These are phyloP conservation scores for Stichopus horrens DNA, from an alignment of 53 echinoderm and acorn worm genomes.

Conservation along the genomic window DNA sequence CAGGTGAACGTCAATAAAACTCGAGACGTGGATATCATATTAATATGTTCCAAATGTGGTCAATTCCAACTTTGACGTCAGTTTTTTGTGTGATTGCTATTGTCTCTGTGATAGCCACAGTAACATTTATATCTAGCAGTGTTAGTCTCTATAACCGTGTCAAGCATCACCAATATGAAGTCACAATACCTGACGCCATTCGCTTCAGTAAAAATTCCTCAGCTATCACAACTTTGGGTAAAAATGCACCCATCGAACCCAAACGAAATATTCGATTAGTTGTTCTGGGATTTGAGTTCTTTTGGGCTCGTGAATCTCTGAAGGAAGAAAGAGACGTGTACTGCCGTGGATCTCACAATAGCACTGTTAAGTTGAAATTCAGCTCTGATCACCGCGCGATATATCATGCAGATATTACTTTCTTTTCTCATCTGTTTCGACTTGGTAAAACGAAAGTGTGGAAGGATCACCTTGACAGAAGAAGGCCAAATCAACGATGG, in stretches of 20 bases:
- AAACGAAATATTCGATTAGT: slow-evolving; percentile 8
- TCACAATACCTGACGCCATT: background rate
- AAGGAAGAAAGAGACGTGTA: slow-evolving; percentile 42
- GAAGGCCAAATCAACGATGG: slow-evolving; percentile 31
- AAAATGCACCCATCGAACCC: background rate
- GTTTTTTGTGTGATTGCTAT: slow-evolving; percentile 28
- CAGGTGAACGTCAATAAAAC: no score
- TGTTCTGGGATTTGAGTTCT: slow-evolving; percentile 42
- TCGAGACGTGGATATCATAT: background rate
- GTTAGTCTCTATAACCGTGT: background rate
- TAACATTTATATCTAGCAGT: background rate
- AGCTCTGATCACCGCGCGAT: slow-evolving; percentile 37
- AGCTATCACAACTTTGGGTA: background rate
- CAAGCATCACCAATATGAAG: background rate
- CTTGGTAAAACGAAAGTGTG: slow-evolving; percentile 22
- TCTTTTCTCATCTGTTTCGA: slow-evolving; percentile 40
- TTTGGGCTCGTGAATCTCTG: slow-evolving; percentile 16
- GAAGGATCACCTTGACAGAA: slow-evolving; percentile 17
- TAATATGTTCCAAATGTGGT: slow-evolving; percentile 2
- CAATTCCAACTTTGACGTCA: slow-evolving; percentile 10
- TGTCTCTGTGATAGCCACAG: slow-evolving; percentile 1
- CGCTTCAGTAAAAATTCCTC: background rate
- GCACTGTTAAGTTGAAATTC: slow-evolving; percentile 32
- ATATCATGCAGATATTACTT: slow-evolving; percentile 38
- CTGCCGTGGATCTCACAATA: background rate